Base-by-base conservation (phyloP, 64 coral and sea anemone species). In the Stylophora pistillata region DNA sequence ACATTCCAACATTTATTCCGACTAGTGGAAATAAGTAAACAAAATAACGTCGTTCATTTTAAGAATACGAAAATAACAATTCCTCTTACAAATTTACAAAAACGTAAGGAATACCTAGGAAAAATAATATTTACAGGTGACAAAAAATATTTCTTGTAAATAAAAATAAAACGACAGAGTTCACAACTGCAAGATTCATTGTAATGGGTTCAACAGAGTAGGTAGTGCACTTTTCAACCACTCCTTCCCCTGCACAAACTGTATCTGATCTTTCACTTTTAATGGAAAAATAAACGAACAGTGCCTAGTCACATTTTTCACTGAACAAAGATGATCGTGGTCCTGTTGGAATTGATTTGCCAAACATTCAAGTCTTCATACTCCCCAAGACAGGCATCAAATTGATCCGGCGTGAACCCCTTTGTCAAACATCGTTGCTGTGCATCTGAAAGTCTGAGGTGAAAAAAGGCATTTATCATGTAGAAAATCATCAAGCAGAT, bases 341-440 rank as follows among this genome's bases (percentile, higher is more conserved):
- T 99, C 74, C 81, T 90, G 53, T 71, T 84, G 21, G 91, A 88
- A 72, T 99, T 99, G 66, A 99, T 93, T 69, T 99, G 97, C 97
- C 97, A 99, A 10, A 99, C 88, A 77, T 99, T 95, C 17, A 99
- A 85, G 71, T 92, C 91, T 82, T 99, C 97, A 71, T 99, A 99
- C 55, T 99, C 97, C 3, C 62, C 52, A 34, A 99, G 87, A 33
- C 97, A 99, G 17, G 81, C 91, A 0, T 89, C 90, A 90, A 99
- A 99, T 74, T 99, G 97, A 55, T 88, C 97, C 41, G 97, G 97
- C 53, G 97, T 99, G 27, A 99, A 99, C 18, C 97, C 97, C 56
- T 99, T 99, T 9, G 97, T 81, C 18, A 95, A 73, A 56, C 97
- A 99, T 33, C 97, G 93, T 63, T 99, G 97, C 55, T 75, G 92